phyloP scores from a whole-genome alignment of 2,113 vertebrate species.

The Chunga burmeisteri region DNA sequence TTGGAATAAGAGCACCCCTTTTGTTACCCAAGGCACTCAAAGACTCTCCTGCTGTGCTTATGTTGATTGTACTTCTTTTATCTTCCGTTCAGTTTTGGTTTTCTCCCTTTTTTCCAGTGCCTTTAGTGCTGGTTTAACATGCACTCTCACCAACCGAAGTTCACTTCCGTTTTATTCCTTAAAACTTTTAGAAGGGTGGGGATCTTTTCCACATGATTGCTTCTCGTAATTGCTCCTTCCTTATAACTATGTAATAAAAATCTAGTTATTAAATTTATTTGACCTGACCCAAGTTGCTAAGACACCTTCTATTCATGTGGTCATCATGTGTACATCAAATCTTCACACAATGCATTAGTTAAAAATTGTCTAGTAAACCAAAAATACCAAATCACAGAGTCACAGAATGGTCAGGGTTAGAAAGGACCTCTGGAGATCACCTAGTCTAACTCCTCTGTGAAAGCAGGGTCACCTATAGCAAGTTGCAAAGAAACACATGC shows the following conservation, averaged over 20 bases:
- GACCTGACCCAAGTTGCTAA: background rate
- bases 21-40: conserved; percentile 31
- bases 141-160: background rate
- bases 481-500: too few relatives aligned
- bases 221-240: background rate
- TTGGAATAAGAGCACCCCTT: conserved; percentile 34
- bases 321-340: background rate
- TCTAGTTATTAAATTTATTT: background rate
- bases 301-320: background rate
- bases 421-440: too few relatives aligned
- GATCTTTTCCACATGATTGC: background rate
- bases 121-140: background rate
- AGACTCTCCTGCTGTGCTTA: conserved; percentile 40
- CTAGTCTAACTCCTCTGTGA: too few relatives aligned
- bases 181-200: background rate
- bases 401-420: too few relatives aligned
- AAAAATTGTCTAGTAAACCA: background rate
- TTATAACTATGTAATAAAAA: background rate
- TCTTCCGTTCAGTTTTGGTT: conserved; percentile 12
- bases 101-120: background rate
- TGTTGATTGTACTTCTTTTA: conserved; percentile 56
- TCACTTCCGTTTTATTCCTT: background rate
- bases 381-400: background rate
- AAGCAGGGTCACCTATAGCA: too few relatives aligned
- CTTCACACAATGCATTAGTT: background rate